Conservation (phyloP, 2,797 vertebrate species). For the Eulemur mongoz region DNA sequence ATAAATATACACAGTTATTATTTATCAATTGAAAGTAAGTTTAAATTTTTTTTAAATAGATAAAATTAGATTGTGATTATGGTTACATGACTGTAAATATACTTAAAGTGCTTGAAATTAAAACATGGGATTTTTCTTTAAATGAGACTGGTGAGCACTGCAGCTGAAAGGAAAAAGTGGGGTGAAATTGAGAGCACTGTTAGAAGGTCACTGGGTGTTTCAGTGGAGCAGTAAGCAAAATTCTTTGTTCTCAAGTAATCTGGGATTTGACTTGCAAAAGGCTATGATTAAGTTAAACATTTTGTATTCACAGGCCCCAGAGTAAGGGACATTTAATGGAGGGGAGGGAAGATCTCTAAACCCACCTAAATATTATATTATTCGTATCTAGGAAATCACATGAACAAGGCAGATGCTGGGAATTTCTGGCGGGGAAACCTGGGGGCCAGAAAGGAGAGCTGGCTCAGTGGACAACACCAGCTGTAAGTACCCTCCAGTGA, state of each 20-base stretch:
- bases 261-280: background rate
- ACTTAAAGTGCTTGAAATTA: background rate
- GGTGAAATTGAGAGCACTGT: background rate
- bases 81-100: background rate
- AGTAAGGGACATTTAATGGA: background rate
- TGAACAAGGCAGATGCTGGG: background rate
- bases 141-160: background rate
- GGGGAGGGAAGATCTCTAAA: background rate
- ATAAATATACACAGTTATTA: too few species aligned
- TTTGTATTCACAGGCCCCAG: background rate
- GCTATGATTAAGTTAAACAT: background rate
- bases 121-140: background rate
- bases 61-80: background rate
- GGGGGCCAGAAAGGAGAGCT: background rate
- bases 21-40: background rate
- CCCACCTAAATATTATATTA: background rate
- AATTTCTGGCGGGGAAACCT: background rate
- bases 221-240: background rate
- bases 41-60: background rate
- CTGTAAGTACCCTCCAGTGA: constrained; percentile 20
- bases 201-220: background rate
- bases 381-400: background rate
- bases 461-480: background rate
- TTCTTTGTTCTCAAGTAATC: background rate
- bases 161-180: background rate